These are phyloP conservation scores for Epistrophe eligans DNA, from an alignment of 2,888 invertebrate species.

Conservation along the genomic window DNA sequence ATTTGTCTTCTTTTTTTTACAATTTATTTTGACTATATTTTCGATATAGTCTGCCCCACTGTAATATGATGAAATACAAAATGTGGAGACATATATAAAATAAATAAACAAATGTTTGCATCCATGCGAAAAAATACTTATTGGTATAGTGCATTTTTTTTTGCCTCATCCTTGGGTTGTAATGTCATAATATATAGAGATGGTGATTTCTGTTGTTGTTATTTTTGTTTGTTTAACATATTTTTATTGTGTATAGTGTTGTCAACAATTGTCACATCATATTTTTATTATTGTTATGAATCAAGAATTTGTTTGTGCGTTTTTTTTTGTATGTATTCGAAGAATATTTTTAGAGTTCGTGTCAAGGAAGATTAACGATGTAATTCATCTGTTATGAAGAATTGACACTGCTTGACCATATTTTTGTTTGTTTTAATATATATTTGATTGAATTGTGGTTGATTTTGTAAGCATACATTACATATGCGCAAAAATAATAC, in stretches of 20 bases:
- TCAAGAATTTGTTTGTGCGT: conserved; percentile 7
- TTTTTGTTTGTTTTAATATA: neutral
- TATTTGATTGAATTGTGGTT: conserved; percentile 28
- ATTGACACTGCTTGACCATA: neutral
- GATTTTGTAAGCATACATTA: conserved; percentile 15
- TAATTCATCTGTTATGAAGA: conserved; percentile 11
- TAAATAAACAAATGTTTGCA: conserved; percentile 13
- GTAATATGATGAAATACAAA: neutral
- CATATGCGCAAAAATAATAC: neutral
- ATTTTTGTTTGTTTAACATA: conserved; percentile 56
- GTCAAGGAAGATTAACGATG: conserved; percentile 42
- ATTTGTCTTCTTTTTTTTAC: too few relatives aligned
- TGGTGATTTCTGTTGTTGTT: conserved; percentile 21
- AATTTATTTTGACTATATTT: neutral
- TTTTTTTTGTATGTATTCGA: conserved; percentile 22
- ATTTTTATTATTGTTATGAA: conserved; percentile 40
- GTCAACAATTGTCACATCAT: conserved; percentile 38
- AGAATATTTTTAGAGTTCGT: conserved; percentile 1
- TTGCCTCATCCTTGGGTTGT: conserved; percentile 18
- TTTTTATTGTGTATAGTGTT: conserved; percentile 38
- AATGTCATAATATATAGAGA: conserved; percentile 27
- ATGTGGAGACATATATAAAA: conserved; percentile 23
- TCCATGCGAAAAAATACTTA: conserved; percentile 36
- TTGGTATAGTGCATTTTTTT: neutral
- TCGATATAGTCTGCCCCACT: neutral